Evolutionary conservation across 1,140 invertebrate species (phyloP).

Genomic region (Parapsyche elsis): DNA sequence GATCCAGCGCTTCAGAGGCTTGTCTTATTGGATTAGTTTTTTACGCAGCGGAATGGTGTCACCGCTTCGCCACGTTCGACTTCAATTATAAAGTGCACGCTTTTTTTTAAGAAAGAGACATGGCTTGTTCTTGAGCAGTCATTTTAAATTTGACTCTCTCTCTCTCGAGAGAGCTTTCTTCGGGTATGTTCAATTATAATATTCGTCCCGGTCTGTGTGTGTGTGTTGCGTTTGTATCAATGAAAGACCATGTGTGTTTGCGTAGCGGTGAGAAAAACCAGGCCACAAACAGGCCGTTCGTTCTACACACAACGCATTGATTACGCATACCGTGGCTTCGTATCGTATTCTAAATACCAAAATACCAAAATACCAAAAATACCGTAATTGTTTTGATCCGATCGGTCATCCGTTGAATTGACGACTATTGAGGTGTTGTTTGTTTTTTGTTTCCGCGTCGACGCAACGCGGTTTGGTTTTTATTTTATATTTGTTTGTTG

Average conservation of each 20-base stretch:
- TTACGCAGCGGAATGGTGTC: conserved; percentile 10
- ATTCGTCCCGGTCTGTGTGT: background rate
- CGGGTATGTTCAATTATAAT: background rate
- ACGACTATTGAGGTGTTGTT: background rate
- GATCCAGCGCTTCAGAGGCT: background rate
- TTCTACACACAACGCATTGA: background rate
- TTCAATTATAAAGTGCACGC: background rate
- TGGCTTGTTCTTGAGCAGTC: too few relatives aligned
- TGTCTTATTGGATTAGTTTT: conserved; percentile 18
- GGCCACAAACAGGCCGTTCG: background rate
- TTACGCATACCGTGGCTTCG: background rate
- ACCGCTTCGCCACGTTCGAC: background rate
- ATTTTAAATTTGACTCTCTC: background rate
- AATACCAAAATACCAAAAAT: background rate
- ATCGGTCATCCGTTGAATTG: background rate
- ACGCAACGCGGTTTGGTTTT: too few relatives aligned
- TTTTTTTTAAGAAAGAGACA: too few relatives aligned
- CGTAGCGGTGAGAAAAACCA: background rate
- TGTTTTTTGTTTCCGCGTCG: background rate
- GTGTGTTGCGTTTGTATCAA: background rate
- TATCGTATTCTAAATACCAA: too few relatives aligned
- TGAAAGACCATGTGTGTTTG: background rate
- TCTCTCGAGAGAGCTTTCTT: background rate
- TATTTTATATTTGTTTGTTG: background rate
- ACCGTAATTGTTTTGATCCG: background rate